A percentile compares a stretch with the other conserved stretches of the same genome.
These are phyloP conservation scores for Centropus unirufus DNA, from an alignment of 2,113 vertebrate genomes.

Conservation along the genomic window DNA sequence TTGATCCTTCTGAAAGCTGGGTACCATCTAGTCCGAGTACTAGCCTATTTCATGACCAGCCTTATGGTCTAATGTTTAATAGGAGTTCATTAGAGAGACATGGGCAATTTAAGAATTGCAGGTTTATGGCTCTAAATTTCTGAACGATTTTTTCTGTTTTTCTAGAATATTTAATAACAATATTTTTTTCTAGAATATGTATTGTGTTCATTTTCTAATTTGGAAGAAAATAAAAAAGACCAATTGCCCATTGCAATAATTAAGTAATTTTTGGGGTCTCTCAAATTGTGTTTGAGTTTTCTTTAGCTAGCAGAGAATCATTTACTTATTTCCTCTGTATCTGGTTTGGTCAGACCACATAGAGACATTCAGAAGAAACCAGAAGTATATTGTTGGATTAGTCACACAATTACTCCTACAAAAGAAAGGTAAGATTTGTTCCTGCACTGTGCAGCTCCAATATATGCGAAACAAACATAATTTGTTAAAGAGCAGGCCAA, in stretches of 20 bases:
- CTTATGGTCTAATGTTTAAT: not conserved
- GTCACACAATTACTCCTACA: not conserved
- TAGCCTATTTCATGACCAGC: not conserved
- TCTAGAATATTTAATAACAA: not conserved
- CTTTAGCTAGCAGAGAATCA: not conserved
- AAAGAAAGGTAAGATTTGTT: not conserved
- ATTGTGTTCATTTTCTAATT: not conserved
- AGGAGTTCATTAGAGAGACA: not conserved
- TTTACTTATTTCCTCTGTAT: not conserved
- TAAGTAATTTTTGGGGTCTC: not conserved
- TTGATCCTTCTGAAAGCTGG: not conserved
- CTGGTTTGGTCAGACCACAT: not conserved
- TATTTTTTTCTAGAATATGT: not conserved
- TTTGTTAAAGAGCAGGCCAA: not conserved
- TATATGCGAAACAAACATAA: not conserved
- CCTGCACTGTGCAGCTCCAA: not conserved
- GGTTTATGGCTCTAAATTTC: not conserved
- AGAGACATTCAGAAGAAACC: not conserved
- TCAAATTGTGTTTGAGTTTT: not conserved
- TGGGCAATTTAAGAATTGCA: not conserved
- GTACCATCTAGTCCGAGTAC: not conserved
- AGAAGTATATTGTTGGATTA: not conserved
- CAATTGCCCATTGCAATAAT: not conserved
- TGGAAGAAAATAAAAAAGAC: not conserved
- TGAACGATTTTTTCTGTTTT: not conserved